Evolutionary conservation across 2,113 vertebrate genomes (phyloP).

Genomic region (Cavia porcellus): DNA sequence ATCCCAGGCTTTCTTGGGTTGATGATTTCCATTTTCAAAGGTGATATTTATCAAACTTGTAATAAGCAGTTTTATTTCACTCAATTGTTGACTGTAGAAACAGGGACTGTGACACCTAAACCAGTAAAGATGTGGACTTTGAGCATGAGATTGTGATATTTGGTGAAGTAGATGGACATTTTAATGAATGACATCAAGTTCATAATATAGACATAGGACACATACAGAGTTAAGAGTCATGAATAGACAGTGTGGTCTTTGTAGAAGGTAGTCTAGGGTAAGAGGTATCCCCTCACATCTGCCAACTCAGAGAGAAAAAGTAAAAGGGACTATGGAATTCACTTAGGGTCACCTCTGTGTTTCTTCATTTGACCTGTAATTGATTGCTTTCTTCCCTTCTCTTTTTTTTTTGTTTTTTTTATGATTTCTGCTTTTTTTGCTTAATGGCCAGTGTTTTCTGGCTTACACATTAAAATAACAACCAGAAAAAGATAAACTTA

Average conservation of each 20-base stretch:
- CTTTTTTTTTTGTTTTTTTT: not conserved
- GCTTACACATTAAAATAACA: not conserved
- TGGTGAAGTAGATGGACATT: not conserved
- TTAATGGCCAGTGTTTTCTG: not conserved
- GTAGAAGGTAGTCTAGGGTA: not conserved
- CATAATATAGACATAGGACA: too few relatives aligned
- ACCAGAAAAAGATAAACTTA: not conserved
- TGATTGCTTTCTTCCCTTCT: not conserved
- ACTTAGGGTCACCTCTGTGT: not conserved
- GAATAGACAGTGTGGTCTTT: not conserved
- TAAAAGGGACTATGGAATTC: not conserved
- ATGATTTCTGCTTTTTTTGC: not conserved
- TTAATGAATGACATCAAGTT: not conserved
- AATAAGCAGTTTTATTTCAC: not conserved
- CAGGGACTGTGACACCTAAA: not conserved
- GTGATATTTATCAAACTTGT: not conserved
- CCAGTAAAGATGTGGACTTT: not conserved
- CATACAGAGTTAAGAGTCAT: not conserved
- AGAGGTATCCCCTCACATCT: not conserved
- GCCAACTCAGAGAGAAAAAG: not conserved
- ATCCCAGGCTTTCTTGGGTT: not conserved
- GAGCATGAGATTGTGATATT: not conserved
- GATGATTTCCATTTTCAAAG: not conserved
- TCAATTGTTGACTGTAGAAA: not conserved
- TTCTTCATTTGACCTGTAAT: not conserved